Evolutionary conservation across 1,140 invertebrate genomes (phyloP), one percentile per base, ranked within the genome.

Genomic region (Lepidurus couesii): DNA sequence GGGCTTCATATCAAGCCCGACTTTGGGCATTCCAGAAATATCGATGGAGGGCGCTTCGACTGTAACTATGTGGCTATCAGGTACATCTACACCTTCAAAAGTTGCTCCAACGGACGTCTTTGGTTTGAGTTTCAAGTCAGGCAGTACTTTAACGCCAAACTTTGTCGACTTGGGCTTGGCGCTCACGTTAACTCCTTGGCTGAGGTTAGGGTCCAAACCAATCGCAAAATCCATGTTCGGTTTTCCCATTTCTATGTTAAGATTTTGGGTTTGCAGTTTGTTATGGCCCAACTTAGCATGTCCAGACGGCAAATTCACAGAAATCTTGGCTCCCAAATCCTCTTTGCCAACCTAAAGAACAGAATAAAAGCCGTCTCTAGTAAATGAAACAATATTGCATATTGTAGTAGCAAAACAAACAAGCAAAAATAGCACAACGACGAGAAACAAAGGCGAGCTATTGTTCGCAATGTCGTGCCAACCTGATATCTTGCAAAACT

Each of bases 121-220:
- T 2, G 7, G 44, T 79, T 79, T 79, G 34, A 79, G 73, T 74
- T 79, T 79, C 16, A 79, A n/a, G 74, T 75, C 74, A 26, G 78
- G 78, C 42, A 79, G 47, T 11, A 79, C 78, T 75, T 79, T 79
- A 11, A 79, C 53, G 42, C 43, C 78, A 24, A 79, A 75, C 21
- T 79, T 79, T 3, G 78, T 75, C 3, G 44, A 24, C 47, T 79
- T 79, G 1, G 78, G n/a, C 44, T 77, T 65, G 42, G 16, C 21
- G 13, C 42, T 13, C 26, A 79, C 13, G 11, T 74, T 75, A 43
- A 44, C 74, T 34, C 75, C 74, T 7, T 44, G 65, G 8, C 44
- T 42, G 21, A 75, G 26, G 42, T 65, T 65, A 26, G 76, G 16
- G 7, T 77, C 76, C 43, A 76, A 76, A 7, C 42, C 43, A 10